phyloP scores from a whole-genome alignment of 2,113 vertebrate genomes.

The Grammomys dolichurus region DNA sequence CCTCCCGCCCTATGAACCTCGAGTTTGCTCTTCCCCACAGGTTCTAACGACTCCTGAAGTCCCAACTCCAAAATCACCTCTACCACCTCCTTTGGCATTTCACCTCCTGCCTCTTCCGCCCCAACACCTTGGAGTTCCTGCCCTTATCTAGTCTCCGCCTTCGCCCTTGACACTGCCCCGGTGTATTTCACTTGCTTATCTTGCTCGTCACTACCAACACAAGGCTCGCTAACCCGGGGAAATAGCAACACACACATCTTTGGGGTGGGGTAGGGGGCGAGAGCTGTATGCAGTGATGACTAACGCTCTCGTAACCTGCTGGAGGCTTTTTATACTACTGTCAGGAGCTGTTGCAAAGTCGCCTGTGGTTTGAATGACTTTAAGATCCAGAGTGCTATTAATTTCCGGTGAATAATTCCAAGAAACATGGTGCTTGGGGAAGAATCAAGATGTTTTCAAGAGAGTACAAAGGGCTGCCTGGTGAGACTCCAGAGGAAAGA shows the following conservation, averaged over 20 bases:
- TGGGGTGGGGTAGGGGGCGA: not conserved
- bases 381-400: constrained; percentile 63
- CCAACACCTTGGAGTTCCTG: not conserved
- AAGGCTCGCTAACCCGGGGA: not conserved
- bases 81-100: not conserved
- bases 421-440: constrained; percentile 70
- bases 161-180: not conserved
- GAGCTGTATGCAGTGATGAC: not conserved
- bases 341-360: constrained; percentile 9
- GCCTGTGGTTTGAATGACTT: constrained; percentile 61
- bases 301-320: not conserved
- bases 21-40: not conserved
- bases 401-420: constrained; percentile 65
- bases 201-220: not conserved
- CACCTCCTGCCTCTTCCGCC: not conserved
- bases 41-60: not conserved
- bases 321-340: not conserved
- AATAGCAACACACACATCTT: not conserved
- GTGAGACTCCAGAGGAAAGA: not conserved
- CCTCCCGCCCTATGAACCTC: not conserved
- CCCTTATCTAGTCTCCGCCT: not conserved
- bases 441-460: constrained; percentile 74
- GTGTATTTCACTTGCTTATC: not conserved
- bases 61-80: not conserved
- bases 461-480: constrained; percentile 46